Evolutionary conservation across 2,888 invertebrate species (phyloP).

Genomic region (Tuta absoluta): DNA sequence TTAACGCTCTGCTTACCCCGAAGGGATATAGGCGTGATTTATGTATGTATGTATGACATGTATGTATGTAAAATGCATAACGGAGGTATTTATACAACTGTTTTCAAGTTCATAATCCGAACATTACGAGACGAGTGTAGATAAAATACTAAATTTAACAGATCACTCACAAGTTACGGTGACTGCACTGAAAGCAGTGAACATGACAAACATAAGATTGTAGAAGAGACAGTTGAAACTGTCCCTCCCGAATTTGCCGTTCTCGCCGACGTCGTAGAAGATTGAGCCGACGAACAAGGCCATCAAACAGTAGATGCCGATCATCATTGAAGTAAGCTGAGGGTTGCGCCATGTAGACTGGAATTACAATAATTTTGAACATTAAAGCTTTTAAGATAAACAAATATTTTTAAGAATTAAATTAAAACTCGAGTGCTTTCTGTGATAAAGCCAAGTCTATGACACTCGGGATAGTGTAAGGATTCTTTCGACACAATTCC

Average conservation of each 20-base stretch:
- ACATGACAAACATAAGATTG: constrained; percentile 96
- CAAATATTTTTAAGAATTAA: not conserved
- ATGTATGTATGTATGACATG: too few relatives aligned
- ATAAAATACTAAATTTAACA: not conserved
- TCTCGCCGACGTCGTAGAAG: constrained; percentile 92
- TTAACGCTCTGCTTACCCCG: too few relatives aligned
- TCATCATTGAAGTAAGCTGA: constrained; percentile 87
- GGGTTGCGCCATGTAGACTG: constrained; percentile 85
- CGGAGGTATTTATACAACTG: too few relatives aligned
- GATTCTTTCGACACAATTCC: too few relatives aligned
- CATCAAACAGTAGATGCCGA: constrained; percentile 89
- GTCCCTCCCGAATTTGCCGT: constrained; percentile 90
- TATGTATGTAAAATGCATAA: too few relatives aligned
- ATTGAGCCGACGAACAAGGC: constrained; percentile 91
- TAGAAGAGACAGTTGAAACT: constrained; percentile 96
- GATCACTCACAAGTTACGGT: constrained; percentile 92
- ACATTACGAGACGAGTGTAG: too few relatives aligned
- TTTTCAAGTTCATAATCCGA: too few relatives aligned
- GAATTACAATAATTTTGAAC: not conserved
- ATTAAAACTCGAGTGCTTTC: too few relatives aligned
- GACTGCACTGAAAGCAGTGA: constrained; percentile 95
- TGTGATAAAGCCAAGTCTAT: too few relatives aligned
- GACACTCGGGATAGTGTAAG: too few relatives aligned
- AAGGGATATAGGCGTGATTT: too few relatives aligned
- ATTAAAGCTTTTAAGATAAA: not conserved